A percentile compares a stretch with the other conserved stretches of the same genome.
Conservation (phyloP, 2,113 vertebrate species). For the Puffinus mauretanicus region DNA sequence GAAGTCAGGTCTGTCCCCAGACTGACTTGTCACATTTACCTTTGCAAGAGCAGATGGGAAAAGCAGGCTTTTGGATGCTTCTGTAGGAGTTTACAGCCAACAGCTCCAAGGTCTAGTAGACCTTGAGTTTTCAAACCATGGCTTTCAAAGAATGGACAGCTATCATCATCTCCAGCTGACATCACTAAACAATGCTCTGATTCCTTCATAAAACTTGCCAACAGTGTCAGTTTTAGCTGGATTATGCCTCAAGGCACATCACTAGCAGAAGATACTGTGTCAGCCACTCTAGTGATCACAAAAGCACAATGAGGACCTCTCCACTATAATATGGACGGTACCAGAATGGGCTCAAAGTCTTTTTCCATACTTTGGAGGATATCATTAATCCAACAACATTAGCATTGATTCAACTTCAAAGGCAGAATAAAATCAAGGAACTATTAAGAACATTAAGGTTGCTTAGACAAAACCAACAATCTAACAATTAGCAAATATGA, state of each 20-base stretch:
- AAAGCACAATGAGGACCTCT: not conserved
- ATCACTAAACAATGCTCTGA: not conserved
- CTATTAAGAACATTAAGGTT: not conserved
- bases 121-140: not conserved
- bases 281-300: not conserved
- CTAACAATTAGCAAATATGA: not conserved
- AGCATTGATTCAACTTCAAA: not conserved
- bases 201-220: not conserved
- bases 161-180: not conserved
- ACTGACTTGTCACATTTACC: not conserved
- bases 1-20: not conserved
- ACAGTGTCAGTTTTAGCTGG: not conserved
- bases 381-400: not conserved
- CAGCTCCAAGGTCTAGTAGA: not conserved
- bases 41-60: not conserved
- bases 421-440: not conserved
- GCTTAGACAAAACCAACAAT: not conserved
- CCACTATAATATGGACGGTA: fast-evolving
- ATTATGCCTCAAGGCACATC: not conserved
- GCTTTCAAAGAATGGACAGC: not conserved
- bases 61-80: not conserved
- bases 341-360: not conserved
- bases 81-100: not conserved
- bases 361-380: not conserved
- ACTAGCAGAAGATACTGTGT: not conserved